Percentiles rank a stretch among this genome's conserved stretches.
phyloP scores from a whole-genome alignment of 2,888 invertebrate genomes.

The Tinea pellionella region DNA sequence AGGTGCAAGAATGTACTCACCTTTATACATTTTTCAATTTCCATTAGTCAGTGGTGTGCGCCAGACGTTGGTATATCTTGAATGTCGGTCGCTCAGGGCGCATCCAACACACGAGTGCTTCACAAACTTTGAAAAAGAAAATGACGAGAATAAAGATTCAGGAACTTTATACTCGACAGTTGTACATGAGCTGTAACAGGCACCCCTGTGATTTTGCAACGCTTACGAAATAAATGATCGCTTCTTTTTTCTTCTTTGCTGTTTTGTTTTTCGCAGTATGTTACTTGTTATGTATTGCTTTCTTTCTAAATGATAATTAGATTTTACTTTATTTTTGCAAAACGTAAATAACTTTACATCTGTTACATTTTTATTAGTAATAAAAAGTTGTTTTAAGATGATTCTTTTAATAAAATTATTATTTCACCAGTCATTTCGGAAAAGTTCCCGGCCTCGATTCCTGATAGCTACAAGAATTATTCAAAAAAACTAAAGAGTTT shows the following conservation, averaged over 20 bases:
- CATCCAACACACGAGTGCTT: background rate
- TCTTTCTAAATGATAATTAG: no score
- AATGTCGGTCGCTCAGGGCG: background rate
- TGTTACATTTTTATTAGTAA: no score
- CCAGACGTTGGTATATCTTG: background rate
- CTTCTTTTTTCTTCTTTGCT: background rate
- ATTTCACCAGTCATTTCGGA: no score
- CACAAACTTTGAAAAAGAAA: background rate
- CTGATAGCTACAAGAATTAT: no score
- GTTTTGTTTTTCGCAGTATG: background rate
- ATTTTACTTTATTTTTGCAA: no score
- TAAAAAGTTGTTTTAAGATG: no score
- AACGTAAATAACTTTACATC: no score
- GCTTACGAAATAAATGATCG: background rate
- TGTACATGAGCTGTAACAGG: background rate
- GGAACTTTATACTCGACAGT: background rate
- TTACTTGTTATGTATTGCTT: no score
- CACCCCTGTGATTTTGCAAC: background rate
- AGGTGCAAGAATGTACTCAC: slow-evolving; percentile 6
- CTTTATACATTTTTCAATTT: slow-evolving; percentile 8
- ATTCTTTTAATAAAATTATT: no score
- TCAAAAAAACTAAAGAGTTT: no score
- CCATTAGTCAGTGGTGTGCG: background rate
- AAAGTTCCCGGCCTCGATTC: no score
- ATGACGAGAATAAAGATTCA: background rate